A percentile compares a stretch with the other conserved stretches of the same genome.
Conservation (phyloP, 2,113 vertebrate genomes). For the Jaculus jaculus region DNA sequence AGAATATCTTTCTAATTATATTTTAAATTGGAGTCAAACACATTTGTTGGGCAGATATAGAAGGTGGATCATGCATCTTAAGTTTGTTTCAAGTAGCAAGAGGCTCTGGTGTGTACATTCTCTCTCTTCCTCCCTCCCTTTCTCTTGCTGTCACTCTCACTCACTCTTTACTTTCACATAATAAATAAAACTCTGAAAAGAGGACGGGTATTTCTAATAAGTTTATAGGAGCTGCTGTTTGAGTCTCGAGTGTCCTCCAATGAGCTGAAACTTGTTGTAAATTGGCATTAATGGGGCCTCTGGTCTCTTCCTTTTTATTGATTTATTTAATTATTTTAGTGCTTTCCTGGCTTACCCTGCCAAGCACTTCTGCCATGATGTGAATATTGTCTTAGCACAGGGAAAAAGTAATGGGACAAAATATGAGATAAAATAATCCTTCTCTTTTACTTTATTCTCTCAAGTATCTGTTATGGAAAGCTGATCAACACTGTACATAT, state of each 20-base stretch:
- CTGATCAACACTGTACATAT: neutral
- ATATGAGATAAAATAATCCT: neutral
- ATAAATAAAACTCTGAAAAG: too few relatives aligned
- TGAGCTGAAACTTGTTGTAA: too few relatives aligned
- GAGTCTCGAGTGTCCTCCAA: neutral
- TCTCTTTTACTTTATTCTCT: neutral
- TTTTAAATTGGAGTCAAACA: neutral
- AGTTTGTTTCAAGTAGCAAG: too few relatives aligned
- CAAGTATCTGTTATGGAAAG: neutral
- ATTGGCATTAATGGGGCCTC: neutral
- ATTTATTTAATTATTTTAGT: neutral
- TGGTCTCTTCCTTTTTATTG: neutral
- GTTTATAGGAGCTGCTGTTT: neutral
- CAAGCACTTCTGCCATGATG: neutral
- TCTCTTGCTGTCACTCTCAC: too few relatives aligned
- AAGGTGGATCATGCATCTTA: too few relatives aligned
- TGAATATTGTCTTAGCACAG: neutral
- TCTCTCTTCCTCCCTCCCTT: too few relatives aligned
- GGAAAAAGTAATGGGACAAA: neutral
- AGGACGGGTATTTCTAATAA: neutral
- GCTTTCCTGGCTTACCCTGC: neutral
- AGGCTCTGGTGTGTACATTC: too few relatives aligned
- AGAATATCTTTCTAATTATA: conserved; percentile 29
- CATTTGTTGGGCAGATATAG: too few relatives aligned
- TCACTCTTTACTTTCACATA: too few relatives aligned